Evolutionary conservation across 2,113 vertebrate species (phyloP), one percentile per base, ranked within the genome.

Genomic region (Muntiacus muntjak): DNA sequence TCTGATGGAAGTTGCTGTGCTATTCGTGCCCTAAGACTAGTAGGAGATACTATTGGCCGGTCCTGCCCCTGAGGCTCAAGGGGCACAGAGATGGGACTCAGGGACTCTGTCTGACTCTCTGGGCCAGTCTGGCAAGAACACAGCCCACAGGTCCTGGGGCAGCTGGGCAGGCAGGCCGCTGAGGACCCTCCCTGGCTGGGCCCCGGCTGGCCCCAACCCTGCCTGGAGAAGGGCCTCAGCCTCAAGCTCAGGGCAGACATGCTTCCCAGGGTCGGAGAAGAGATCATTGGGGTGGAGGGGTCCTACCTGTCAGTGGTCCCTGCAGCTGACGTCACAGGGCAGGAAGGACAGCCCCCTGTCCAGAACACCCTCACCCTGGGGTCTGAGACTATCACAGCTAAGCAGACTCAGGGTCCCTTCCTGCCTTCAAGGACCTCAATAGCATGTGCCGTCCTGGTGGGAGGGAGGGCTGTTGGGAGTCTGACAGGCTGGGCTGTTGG

Each of bases 281-380:
- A n/a, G 43, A 52, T 76, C 54, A 17, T 6, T 6, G 5, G 45
- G 82, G 74, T 0, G 0, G 23, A 45, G 52, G n/a, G 43, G 19
- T 36, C 62, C 25, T 36, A 14, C 57, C 83, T 78, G 76, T 47
- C 25, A 36, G 7, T 0, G 26, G 30, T 71, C 57, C 54, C 81
- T 7, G 6, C 26, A 60, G 55, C n/a, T 30, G 85, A 74, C 3
- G 4, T 71, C 58, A 89, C 1, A 16, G 47, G 47, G 26, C n/a
- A 16, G 19, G 47, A 43, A 64, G 8, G 8, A 15, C 0, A 4
- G 74, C 5, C 7, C 47, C 50, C 40, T 1, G 2, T 14, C 45
- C 50, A 64, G 82, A 87, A 87, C 4, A 11, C 13, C 36, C n/a
- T 19, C 55, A 16, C 14, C 40, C 8, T 33, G 7, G 25, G 16